Base-by-base conservation (phyloP, 53 echinoderm and acorn worm species). In the Luidia sarsii region DNA sequence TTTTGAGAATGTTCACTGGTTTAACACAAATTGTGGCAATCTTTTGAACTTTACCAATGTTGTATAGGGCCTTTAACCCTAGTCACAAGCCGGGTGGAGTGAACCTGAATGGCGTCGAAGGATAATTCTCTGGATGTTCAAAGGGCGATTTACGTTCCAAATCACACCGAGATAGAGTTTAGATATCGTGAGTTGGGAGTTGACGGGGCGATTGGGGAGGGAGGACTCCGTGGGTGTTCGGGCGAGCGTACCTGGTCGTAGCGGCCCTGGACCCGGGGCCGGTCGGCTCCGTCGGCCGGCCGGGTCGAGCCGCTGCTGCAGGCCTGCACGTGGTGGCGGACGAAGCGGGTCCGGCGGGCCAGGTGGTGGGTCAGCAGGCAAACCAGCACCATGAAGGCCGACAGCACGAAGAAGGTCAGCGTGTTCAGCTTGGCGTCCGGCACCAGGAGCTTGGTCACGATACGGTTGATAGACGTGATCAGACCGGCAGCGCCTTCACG, bases 401-500 rank as follows among this genome's bases (percentile, higher is more conserved):
- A 92, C 24, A 92, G 48, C 24, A 68, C 64, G 54, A 92, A 92
- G 74, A 89, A 92, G 2, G 83, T 86, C 34, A 89, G 50, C 1
- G 93, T 89, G 75, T 89, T 89, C 45, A 75, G 56, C 53, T 83
- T 86, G 45, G 89, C 89, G 49, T 89, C 82, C n/a, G 83, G 65
- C 2, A 89, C 77, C 33, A 86, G 53, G 14, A 89, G 89, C 38
- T 89, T 92, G 57, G 93, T 92, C 32, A 92, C 48, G 61, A 92
- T 92, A 19, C 93, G 93, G 33, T 89, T 92, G 21, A 92, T 57
- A 0, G 93, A 92, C 34, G 93, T 92, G 21, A 92, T 56, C 19
- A 92, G 83, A 20, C 93, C 93, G 14, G 93, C 93, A 24, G 89
- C 84, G 67, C 93, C 93, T 92, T 49, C n/a, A n/a, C n/a, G n/a